phyloP scores from a whole-genome alignment of 2,888 invertebrate genomes.

The Epirrita christyi region DNA sequence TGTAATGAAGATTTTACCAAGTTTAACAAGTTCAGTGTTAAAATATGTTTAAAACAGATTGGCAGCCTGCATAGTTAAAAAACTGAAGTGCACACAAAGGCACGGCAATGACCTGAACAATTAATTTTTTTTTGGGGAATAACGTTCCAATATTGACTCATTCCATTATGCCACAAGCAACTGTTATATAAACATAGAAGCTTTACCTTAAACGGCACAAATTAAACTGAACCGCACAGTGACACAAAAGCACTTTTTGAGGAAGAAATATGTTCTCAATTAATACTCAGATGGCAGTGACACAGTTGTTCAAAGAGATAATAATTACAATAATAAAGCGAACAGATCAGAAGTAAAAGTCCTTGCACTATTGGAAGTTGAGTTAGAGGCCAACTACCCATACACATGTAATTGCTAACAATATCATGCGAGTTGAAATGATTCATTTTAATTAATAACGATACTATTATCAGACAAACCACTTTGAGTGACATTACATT shows the following conservation, averaged over 20 bases:
- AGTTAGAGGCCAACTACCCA: slow-evolving; percentile 56
- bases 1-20: neutral
- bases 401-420: slow-evolving; percentile 46
- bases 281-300: slow-evolving; percentile 39
- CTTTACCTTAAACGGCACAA: slow-evolving; percentile 8
- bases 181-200: slow-evolving; percentile 18
- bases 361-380: slow-evolving; percentile 53
- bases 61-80: neutral
- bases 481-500: slow-evolving; percentile 27
- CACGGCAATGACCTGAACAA: slow-evolving; percentile 19
- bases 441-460: slow-evolving; percentile 45
- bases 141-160: slow-evolving; percentile 19
- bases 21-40: neutral
- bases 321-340: slow-evolving; percentile 31
- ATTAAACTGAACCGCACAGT: slow-evolving; percentile 1
- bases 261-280: slow-evolving; percentile 14
- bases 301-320: slow-evolving; percentile 44
- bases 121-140: slow-evolving; percentile 1
- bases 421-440: slow-evolving; percentile 49
- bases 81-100: neutral
- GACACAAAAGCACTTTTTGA: neutral
- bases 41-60: neutral
- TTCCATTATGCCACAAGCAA: slow-evolving; percentile 13
- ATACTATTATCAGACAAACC: slow-evolving; percentile 28
- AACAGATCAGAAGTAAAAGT: slow-evolving; percentile 50